phyloP scores from a whole-genome alignment of 2,113 vertebrate species.

The Perognathus longimembris region DNA sequence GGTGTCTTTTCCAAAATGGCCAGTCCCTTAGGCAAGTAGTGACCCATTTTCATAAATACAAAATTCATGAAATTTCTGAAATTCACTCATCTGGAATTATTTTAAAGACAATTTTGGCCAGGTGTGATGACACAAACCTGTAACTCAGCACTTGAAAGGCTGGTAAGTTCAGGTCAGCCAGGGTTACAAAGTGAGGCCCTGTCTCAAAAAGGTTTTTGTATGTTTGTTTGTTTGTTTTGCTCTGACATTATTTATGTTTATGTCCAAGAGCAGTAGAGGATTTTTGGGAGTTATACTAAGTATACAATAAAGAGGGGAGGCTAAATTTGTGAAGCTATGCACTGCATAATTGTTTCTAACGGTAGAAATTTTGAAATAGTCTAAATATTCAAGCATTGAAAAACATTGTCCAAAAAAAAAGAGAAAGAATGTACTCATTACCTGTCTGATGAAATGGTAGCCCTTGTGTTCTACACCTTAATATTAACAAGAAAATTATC shows the following conservation, averaged over 20 bases:
- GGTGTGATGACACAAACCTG: not conserved
- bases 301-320: not conserved
- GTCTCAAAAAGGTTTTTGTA: not conserved
- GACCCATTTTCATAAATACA: not conserved
- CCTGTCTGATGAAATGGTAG: too few species aligned
- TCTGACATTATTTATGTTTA: slow-evolving; percentile 21
- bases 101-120: not conserved
- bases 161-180: not conserved
- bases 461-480: too few species aligned
- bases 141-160: not conserved
- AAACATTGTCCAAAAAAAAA: not conserved
- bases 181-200: not conserved
- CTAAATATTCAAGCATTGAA: not conserved
- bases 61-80: not conserved
- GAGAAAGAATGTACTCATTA: not conserved
- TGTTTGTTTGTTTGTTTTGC: not conserved
- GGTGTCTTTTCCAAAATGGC: not conserved
- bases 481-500: too few species aligned
- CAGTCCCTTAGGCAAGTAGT: not conserved
- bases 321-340: not conserved
- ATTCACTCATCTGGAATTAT: not conserved
- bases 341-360: slow-evolving; percentile 44
- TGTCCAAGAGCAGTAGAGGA: not conserved
- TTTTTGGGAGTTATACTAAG: slow-evolving; percentile 45
- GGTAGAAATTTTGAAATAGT: slow-evolving; percentile 36